Conservation (phyloP, 2,888 invertebrate genomes). For the Dynastes grantii region DNA sequence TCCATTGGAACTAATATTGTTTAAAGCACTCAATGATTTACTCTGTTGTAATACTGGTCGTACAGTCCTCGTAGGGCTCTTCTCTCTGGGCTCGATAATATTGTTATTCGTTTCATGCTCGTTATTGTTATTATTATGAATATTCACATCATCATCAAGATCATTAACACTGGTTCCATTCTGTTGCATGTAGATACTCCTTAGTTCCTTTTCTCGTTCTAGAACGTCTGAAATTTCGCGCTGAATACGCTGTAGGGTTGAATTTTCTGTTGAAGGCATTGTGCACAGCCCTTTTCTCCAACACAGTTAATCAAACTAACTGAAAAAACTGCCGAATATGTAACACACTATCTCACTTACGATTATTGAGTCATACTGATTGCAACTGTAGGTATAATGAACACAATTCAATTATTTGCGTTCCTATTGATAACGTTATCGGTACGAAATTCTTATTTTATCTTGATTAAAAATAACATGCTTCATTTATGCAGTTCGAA, state of each 20-base stretch:
- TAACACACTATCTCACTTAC: conserved; percentile 44
- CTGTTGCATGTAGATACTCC: conserved; percentile 37
- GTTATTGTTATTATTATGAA: conserved; percentile 44
- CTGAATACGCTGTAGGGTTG: conserved; percentile 87
- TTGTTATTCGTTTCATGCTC: conserved; percentile 48
- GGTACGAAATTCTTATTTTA: conserved; percentile 39
- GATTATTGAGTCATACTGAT: conserved; percentile 49
- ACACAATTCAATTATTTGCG: conserved; percentile 44
- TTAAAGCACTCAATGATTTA: conserved; percentile 46
- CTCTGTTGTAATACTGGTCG: conserved; percentile 41
- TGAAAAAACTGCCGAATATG: conserved; percentile 10
- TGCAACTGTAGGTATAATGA: conserved; percentile 49
- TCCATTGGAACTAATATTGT: conserved; percentile 32
- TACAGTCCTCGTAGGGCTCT: conserved; percentile 19
- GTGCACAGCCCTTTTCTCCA: conserved; percentile 4
- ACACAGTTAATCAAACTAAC: conserved; percentile 25
- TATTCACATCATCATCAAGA: conserved; percentile 36
- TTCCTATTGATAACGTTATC: conserved; percentile 47
- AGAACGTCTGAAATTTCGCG: conserved; percentile 91
- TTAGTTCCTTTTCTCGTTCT: conserved; percentile 86
- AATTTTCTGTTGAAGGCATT: conserved; percentile 70
- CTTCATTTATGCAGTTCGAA: conserved; percentile 26
- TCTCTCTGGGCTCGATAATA: neutral
- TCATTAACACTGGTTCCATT: conserved; percentile 29
- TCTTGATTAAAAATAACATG: conserved; percentile 45